These are phyloP conservation scores for Rhabdophis nuchalis DNA, from an alignment of 2,797 vertebrate genomes.

Conservation along the genomic window DNA sequence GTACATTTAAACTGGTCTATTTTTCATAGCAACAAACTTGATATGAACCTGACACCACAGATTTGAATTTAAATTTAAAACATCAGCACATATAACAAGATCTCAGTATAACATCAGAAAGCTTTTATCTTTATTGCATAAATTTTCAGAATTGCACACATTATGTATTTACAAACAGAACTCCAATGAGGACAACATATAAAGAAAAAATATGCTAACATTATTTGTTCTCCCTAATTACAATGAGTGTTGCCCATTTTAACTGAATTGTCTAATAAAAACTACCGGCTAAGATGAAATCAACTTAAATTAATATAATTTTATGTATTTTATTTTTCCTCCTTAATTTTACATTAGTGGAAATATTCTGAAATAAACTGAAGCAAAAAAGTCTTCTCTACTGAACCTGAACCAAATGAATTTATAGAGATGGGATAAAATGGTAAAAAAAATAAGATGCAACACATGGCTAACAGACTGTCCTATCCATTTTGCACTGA, in stretches of 20 bases:
- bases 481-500: neutral
- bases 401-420: neutral
- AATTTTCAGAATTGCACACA: neutral
- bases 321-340: neutral
- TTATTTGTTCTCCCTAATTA: neutral
- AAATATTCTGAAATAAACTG: neutral
- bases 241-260: neutral
- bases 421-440: neutral
- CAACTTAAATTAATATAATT: neutral
- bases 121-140: rapidly evolving
- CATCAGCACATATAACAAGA: neutral
- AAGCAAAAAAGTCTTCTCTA: too few species aligned
- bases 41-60: neutral
- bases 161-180: neutral
- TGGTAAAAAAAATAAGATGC: neutral
- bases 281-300: neutral
- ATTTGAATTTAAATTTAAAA: neutral
- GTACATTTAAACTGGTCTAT: neutral
- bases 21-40: neutral
- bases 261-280: neutral
- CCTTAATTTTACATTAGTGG: neutral
- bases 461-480: neutral
- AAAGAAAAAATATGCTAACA: neutral
- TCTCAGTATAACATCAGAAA: neutral
- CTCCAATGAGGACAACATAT: neutral